A percentile compares a stretch with the other conserved stretches of the same genome.
Evolutionary conservation across 2,888 invertebrate species (phyloP).

Genomic region (Xestia rhomboidea): DNA sequence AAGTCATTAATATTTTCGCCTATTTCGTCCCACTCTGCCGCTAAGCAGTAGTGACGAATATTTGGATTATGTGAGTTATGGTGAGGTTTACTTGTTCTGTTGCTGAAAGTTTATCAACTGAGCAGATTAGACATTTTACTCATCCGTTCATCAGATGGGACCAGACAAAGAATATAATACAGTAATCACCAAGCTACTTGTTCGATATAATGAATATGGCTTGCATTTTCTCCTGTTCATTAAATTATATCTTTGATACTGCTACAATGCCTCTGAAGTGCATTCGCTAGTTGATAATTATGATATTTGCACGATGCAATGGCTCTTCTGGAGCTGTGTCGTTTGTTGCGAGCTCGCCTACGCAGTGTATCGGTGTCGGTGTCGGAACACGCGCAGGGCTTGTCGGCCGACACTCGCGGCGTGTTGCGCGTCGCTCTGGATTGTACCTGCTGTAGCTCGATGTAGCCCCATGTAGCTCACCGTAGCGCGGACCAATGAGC

Average conservation of each 20-base stretch:
- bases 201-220: background rate
- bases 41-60: background rate
- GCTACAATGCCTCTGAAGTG: background rate
- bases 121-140: background rate
- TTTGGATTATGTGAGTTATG: background rate
- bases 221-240: background rate
- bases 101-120: background rate
- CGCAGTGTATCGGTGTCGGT: constrained; percentile 43
- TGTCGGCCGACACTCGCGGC: constrained; percentile 42
- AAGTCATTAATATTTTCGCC: background rate
- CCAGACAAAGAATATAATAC: background rate
- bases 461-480: background rate
- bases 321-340: background rate
- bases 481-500: background rate
- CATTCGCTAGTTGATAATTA: background rate
- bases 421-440: constrained; percentile 29
- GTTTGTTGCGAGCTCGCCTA: constrained; percentile 7
- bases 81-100: background rate
- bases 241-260: background rate
- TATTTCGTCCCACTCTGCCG: background rate
- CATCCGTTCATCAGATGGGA: background rate
- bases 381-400: constrained; percentile 50
- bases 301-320: background rate
- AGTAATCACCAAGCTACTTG: background rate
- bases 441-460: constrained; percentile 16